Evolutionary conservation across 1,140 invertebrate genomes (phyloP).

Genomic region (Nephila pilipes): DNA sequence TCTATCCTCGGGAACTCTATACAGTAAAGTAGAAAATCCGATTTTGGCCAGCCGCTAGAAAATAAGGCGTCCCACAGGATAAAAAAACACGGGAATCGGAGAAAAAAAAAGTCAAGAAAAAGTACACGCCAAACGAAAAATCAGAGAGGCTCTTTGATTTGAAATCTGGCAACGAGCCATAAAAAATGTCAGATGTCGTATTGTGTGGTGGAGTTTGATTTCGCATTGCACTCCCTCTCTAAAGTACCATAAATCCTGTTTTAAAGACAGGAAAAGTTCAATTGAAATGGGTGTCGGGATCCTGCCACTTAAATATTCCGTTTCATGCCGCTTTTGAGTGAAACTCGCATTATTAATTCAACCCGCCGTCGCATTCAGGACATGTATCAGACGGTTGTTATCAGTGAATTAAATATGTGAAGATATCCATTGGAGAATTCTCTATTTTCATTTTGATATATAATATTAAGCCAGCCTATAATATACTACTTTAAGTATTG

Average conservation of each 20-base stretch:
- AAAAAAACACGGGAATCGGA: background rate
- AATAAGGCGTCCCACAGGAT: conserved; percentile 42
- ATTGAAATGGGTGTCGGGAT: background rate
- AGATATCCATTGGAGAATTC: too few relatives aligned
- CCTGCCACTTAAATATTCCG: background rate
- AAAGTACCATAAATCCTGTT: background rate
- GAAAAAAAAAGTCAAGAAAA: background rate
- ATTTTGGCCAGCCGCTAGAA: conserved; percentile 7
- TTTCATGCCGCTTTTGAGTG: background rate
- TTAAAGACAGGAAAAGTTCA: conserved; percentile 1
- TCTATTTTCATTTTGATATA: too few relatives aligned
- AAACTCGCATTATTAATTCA: too few relatives aligned
- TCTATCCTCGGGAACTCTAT: background rate
- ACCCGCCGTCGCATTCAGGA: too few relatives aligned
- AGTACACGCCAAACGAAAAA: background rate
- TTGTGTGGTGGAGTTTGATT: conserved; percentile 33
- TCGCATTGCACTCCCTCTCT: background rate
- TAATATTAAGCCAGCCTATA: too few relatives aligned
- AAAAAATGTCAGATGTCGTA: conserved; percentile 58
- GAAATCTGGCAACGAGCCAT: conserved; percentile 48
- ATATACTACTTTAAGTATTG: too few relatives aligned
- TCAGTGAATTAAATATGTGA: too few relatives aligned
- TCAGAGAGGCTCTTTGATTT: conserved; percentile 28
- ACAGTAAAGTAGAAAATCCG: conserved; percentile 29
- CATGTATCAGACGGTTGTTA: too few relatives aligned